Conservation (phyloP, 64 coral and sea anemone species). For the Platygyra sinensis region DNA sequence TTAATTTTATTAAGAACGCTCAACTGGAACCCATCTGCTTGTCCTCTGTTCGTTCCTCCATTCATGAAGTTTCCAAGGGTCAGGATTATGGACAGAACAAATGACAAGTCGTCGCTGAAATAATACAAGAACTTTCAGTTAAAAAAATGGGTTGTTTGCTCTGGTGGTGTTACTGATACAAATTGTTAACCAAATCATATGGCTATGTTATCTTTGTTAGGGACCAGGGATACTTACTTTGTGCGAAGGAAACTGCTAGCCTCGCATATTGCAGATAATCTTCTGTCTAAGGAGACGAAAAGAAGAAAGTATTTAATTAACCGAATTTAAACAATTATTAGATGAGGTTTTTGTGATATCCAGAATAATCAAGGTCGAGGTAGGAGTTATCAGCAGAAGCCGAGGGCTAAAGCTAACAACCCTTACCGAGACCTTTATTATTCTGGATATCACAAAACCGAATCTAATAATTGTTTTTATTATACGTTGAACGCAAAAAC, state of each 20-base stretch:
- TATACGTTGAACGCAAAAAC: no score
- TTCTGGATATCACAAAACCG: no score
- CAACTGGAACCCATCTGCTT: conserved; percentile 94
- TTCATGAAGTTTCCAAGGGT: conserved; percentile 99
- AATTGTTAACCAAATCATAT: not conserved
- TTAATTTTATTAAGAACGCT: conserved; percentile 77
- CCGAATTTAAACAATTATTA: no score
- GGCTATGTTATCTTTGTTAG: no score
- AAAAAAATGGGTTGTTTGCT: no score
- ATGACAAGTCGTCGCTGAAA: conserved; percentile 78
- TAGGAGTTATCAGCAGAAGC: no score
- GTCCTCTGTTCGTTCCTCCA: conserved; percentile 85
- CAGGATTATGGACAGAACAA: conserved; percentile 76
- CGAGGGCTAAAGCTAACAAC: no score
- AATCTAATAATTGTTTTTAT: no score
- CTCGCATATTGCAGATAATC: conserved; percentile 79
- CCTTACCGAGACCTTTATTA: no score
- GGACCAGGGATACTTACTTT: conserved; percentile 40
- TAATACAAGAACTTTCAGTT: not conserved
- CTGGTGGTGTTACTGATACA: not conserved
- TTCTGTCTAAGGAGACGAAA: conserved; percentile 46
- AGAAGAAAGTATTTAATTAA: not conserved
- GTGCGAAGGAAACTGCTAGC: conserved; percentile 72
- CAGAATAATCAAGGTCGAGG: no score
- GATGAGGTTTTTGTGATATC: no score